These are phyloP conservation scores for Halcyon chelicuti DNA, from an alignment of 2,797 vertebrate species.

Conservation along the genomic window DNA sequence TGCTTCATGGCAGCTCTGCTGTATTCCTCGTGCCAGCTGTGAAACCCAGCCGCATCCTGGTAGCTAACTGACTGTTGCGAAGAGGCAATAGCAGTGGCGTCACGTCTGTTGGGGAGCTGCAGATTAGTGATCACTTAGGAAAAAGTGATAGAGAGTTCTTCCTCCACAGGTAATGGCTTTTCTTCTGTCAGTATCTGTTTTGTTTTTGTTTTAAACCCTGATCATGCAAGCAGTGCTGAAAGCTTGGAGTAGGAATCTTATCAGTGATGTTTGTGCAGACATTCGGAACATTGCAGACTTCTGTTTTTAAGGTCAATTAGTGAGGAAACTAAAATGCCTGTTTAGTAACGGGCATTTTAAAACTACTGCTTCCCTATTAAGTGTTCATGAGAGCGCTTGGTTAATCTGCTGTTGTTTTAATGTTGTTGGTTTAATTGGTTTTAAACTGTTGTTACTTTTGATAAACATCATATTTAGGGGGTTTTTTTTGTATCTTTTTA, in stretches of 20 bases:
- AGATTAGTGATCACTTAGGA: background rate
- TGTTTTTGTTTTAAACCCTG: background rate
- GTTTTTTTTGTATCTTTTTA: background rate
- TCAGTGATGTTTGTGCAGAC: background rate
- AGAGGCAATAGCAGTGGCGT: background rate
- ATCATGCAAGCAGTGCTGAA: background rate
- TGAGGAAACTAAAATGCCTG: background rate
- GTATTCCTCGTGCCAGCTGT: background rate
- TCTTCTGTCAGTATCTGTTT: background rate
- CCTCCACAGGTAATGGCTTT: background rate
- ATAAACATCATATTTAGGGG: background rate
- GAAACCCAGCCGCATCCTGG: background rate
- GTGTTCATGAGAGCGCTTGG: background rate
- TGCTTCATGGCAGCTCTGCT: background rate
- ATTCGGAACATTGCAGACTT: background rate
- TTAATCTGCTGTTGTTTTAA: background rate
- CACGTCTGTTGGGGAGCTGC: background rate
- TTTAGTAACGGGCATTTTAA: background rate
- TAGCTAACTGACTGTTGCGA: background rate
- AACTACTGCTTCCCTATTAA: background rate
- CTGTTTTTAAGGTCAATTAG: background rate
- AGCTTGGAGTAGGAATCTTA: background rate
- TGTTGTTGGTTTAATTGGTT: background rate
- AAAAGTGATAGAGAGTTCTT: background rate
- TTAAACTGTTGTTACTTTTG: background rate